Conservation (phyloP, 2,113 vertebrate genomes). For the Siphamia tubifer region DNA sequence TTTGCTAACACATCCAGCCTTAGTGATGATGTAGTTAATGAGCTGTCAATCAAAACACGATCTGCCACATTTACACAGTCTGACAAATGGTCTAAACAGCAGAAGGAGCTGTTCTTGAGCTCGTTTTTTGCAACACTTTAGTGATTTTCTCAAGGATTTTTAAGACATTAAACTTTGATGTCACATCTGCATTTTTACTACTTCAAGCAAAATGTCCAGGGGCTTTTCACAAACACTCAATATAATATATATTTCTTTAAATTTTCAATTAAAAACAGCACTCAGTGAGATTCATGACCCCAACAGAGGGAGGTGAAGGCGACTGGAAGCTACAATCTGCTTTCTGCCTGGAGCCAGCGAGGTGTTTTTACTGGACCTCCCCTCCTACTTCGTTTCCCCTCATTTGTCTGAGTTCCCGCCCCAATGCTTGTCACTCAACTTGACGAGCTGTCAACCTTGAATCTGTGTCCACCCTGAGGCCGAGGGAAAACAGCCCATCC, state of each 20-base stretch:
- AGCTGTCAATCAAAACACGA: no score
- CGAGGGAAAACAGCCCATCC: not conserved
- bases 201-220: no score
- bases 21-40: no score
- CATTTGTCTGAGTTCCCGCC: not conserved
- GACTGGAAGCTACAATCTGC: slow-evolving; percentile 4
- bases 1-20: no score
- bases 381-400: not conserved
- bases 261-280: slow-evolving; percentile 22
- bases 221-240: not conserved
- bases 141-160: no score
- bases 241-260: not conserved
- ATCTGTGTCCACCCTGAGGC: slow-evolving; percentile 6
- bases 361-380: slow-evolving; percentile 17
- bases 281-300: slow-evolving; percentile 35
- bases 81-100: no score
- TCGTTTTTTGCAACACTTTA: no score
- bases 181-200: no score
- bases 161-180: no score
- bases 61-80: no score
- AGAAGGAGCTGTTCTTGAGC: no score
- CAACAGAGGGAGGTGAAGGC: not conserved
- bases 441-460: slow-evolving; percentile 46
- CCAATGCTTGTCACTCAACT: slow-evolving; percentile 22
- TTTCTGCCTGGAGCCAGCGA: slow-evolving; percentile 14